phyloP scores from a whole-genome alignment of 2,888 invertebrate species.

The Acronicta psi region DNA sequence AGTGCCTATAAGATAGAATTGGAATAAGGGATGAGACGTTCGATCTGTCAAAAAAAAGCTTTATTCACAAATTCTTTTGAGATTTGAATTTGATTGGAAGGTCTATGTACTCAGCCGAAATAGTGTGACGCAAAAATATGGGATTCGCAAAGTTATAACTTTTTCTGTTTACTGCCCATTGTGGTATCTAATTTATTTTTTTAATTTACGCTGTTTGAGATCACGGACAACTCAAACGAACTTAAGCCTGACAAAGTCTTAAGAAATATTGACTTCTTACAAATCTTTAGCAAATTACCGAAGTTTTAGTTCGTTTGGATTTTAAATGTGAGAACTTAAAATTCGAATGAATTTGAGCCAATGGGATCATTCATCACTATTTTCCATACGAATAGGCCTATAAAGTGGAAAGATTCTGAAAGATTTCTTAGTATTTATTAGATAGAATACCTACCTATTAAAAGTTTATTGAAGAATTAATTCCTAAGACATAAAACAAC shows the following conservation, averaged over 20 bases:
- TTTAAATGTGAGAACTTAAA: slow-evolving; percentile 6
- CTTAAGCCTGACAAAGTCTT: not conserved
- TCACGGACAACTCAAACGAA: slow-evolving; percentile 16
- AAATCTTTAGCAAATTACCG: slow-evolving; percentile 7
- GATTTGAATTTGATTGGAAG: not conserved
- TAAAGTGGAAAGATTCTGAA: not conserved
- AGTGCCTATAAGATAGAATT: slow-evolving; percentile 64
- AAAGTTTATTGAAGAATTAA: slow-evolving; percentile 1
- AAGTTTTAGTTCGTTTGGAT: slow-evolving; percentile 12
- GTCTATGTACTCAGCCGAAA: not conserved
- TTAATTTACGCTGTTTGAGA: not conserved
- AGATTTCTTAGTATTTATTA: not conserved
- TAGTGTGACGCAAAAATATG: not conserved
- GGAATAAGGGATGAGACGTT: slow-evolving; percentile 34
- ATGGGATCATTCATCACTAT: not conserved
- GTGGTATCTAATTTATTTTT: not conserved
- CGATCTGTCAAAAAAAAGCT: slow-evolving; percentile 10
- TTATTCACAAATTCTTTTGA: too few relatives aligned
- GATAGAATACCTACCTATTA: not conserved
- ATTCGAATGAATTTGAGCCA: slow-evolving; percentile 11
- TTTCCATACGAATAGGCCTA: slow-evolving; percentile 1
- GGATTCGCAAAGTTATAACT: not conserved
- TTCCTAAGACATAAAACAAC: not conserved
- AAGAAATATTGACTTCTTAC: not conserved
- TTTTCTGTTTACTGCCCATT: not conserved